Base-by-base conservation (phyloP, 2,888 invertebrate species). In the Caenorhabditis sp. region DNA sequence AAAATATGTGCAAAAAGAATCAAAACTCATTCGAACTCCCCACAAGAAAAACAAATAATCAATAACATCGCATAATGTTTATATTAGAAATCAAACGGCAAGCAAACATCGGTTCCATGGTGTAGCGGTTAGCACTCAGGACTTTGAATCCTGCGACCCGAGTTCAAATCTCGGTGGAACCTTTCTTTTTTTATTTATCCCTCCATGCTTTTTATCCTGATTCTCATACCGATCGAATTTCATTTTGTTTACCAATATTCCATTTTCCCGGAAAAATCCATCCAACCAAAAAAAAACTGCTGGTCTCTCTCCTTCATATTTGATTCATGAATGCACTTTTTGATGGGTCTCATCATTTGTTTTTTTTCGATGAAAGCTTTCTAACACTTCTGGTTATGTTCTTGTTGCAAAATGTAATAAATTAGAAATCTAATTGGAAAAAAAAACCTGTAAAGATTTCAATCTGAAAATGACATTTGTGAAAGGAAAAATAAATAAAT, bases 131-230 rank as follows among this genome's bases (percentile, higher is more conserved):
- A 80, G 78, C 80, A 80, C 80, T 76, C 75, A 76, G 74, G 80
- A 75, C 77, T 78, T 67, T 77, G 77, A 75, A 77, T 78, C 78
- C 77, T 75, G 78, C 75, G 75, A 77, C 72, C 65, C 72, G 77
- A 78, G 80, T 78, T 80, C 78, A 68, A 78, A 77, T 80, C 78
- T 80, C 80, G 79, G 76, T 76, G 79, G 77, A 72, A 81, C 81
- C 79, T 81, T 43, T 2, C 14, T 43, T 43, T 43, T 43, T 43
- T 59, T 61, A 26, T 54, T 58, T 63, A 63, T 57, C 43, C 49
- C 14, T 25, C 14, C 31, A 66, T 68, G 63, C 23, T 52, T 20
- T 59, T 38, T 23, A 64, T 64, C 58, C 26, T 25, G 27, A 58
- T 36, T 53, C 27, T 36, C 38, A 23, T 21, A 27, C 36, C 38